phyloP scores from a whole-genome alignment of 92 coral and sea anemone species.

The Porites rus region DNA sequence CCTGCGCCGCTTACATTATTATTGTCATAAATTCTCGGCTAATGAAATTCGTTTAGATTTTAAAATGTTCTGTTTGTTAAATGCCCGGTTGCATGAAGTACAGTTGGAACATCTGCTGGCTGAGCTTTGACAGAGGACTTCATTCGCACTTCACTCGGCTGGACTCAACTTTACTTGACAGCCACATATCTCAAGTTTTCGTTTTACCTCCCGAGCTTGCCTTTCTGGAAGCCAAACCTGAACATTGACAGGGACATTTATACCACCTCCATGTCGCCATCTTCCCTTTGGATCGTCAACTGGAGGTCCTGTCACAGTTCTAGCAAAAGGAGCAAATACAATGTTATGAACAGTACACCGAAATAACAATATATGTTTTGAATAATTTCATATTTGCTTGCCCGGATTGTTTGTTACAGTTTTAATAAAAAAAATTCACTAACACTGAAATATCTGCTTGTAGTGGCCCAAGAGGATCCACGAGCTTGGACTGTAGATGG shows the following conservation, averaged over 20 bases:
- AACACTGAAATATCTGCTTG: constrained; percentile 1
- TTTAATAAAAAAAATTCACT: background rate
- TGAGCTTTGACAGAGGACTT: constrained; percentile 6
- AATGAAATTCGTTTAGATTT: background rate
- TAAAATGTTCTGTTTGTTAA: constrained; percentile 5
- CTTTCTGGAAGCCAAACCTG: background rate
- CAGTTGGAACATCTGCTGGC: constrained; percentile 17
- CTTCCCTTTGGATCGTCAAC: constrained; percentile 44
- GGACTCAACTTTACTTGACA: background rate
- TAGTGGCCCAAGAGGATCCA: constrained; percentile 18
- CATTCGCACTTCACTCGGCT: too few species aligned
- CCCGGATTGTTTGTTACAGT: too few species aligned
- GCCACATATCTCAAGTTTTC: constrained; percentile 11
- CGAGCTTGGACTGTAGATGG: background rate
- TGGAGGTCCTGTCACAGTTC: constrained; percentile 49
- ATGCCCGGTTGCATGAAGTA: constrained; percentile 16
- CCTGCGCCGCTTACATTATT: constrained; percentile 9
- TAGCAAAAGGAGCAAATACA: constrained; percentile 2
- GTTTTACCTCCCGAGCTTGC: constrained; percentile 16
- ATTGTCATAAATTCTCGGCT: constrained; percentile 19
- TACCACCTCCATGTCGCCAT: constrained; percentile 43
- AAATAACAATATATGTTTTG: too few species aligned
- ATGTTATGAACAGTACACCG: constrained; percentile 5
- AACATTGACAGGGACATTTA: constrained; percentile 40
- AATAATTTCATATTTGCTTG: background rate